Evolutionary conservation across 2,797 vertebrate species (phyloP).

Genomic region (Eidolon dupreanum): DNA sequence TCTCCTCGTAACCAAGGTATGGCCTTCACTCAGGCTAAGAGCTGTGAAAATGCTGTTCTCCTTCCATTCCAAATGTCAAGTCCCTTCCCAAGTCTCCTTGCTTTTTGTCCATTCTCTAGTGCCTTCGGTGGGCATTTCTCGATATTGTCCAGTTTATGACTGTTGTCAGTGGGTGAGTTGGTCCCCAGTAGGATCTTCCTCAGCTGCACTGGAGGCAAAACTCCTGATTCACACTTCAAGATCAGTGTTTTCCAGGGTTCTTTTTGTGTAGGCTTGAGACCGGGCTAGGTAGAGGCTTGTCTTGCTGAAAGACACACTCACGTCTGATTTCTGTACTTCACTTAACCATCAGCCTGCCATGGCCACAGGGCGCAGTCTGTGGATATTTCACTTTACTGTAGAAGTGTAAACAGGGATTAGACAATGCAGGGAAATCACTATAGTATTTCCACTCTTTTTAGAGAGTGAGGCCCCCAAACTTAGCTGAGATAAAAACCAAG

Average conservation of each 20-base stretch:
- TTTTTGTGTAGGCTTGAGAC: not conserved
- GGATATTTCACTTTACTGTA: not conserved
- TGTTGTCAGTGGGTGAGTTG: not conserved
- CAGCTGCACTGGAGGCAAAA: not conserved
- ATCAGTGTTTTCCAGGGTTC: not conserved
- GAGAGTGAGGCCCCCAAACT: not conserved
- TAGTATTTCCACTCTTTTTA: not conserved
- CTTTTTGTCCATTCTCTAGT: not conserved
- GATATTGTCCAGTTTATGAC: not conserved
- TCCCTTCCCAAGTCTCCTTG: not conserved
- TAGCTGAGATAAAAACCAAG: not conserved
- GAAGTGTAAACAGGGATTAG: not conserved
- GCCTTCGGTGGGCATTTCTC: not conserved
- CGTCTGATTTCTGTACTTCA: not conserved
- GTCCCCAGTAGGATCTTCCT: not conserved
- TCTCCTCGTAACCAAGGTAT: not conserved
- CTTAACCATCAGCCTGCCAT: not conserved
- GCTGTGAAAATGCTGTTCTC: not conserved
- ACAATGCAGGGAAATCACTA: not conserved
- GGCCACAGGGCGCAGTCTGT: not conserved
- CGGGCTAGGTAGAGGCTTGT: not conserved
- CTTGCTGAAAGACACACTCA: not conserved
- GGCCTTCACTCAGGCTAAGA: not conserved
- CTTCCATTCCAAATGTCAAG: not conserved
- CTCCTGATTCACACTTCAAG: not conserved